These are phyloP conservation scores for Chloroclystis v-ata DNA, from an alignment of 2,888 invertebrate species.

Conservation along the genomic window DNA sequence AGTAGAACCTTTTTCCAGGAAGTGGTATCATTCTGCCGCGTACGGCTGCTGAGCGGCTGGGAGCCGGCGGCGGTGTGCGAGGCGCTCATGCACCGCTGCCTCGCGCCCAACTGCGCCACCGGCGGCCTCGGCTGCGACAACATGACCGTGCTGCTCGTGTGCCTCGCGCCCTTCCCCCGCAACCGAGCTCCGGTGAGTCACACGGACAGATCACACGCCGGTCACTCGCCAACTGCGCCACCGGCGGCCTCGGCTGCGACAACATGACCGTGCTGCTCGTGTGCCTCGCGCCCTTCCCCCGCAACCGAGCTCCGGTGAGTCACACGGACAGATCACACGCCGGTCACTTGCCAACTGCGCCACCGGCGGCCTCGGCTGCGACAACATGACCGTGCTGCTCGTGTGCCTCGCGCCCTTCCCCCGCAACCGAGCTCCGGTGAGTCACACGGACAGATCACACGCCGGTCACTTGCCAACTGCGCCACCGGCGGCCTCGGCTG, in stretches of 20 bases:
- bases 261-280: constrained; percentile 98
- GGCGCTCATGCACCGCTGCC: constrained; percentile 94
- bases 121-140: constrained; percentile 99
- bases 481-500: constrained; percentile 98
- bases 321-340: constrained; percentile 91
- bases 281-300: constrained; percentile 80
- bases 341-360: constrained; percentile 97
- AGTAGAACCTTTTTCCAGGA: too few relatives aligned
- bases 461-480: constrained; percentile 95
- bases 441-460: constrained; percentile 89
- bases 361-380: constrained; percentile 97
- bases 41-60: constrained; percentile 87
- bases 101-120: constrained; percentile 98
- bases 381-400: constrained; percentile 98
- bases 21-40: constrained; percentile 93
- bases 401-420: constrained; percentile 83
- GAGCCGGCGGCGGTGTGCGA: constrained; percentile 98
- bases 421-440: constrained; percentile 41
- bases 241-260: constrained; percentile 98
- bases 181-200: constrained; percentile 42
- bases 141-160: constrained; percentile 97
- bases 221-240: constrained; percentile 97
- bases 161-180: constrained; percentile 78
- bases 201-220: constrained; percentile 93
- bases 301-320: constrained; percentile 43